A percentile compares a stretch with the other conserved stretches of the same genome.
These are phyloP conservation scores for Troides helena DNA, from an alignment of 2,888 invertebrate species.

Conservation along the genomic window DNA sequence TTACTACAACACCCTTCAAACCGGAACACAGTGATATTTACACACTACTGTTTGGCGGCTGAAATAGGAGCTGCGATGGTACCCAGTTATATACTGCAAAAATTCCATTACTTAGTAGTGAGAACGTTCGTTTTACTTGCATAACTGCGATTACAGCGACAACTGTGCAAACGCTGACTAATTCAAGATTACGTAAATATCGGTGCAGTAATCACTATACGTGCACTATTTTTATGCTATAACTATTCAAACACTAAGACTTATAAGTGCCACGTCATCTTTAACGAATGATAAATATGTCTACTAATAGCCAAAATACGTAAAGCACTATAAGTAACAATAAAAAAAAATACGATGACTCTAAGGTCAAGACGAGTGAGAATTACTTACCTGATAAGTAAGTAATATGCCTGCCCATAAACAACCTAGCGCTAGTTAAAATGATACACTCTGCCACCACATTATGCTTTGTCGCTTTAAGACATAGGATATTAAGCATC, in stretches of 20 bases:
- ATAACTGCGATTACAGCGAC: slow-evolving; percentile 7
- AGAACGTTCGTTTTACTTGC: slow-evolving; percentile 4
- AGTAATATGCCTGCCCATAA: no score
- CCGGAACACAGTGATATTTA: no score
- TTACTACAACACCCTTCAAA: no score
- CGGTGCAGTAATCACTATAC: neutral
- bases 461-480: no score
- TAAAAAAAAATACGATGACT: neutral
- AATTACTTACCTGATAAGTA: no score
- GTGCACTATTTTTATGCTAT: neutral
- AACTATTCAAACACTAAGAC: neutral
- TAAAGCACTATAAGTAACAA: neutral
- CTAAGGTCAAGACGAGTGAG: neutral
- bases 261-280: neutral
- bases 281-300: neutral
- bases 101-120: neutral
- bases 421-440: no score
- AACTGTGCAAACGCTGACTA: slow-evolving; percentile 14
- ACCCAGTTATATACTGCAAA: neutral
- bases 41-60: no score
- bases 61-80: no score
- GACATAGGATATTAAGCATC: no score
- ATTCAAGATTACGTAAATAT: slow-evolving; percentile 1
- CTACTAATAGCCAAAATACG: neutral
- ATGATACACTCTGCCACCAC: no score